These are phyloP conservation scores for Parapristionchus giblindavisi DNA, from an alignment of 2,888 invertebrate genomes.

Conservation along the genomic window DNA sequence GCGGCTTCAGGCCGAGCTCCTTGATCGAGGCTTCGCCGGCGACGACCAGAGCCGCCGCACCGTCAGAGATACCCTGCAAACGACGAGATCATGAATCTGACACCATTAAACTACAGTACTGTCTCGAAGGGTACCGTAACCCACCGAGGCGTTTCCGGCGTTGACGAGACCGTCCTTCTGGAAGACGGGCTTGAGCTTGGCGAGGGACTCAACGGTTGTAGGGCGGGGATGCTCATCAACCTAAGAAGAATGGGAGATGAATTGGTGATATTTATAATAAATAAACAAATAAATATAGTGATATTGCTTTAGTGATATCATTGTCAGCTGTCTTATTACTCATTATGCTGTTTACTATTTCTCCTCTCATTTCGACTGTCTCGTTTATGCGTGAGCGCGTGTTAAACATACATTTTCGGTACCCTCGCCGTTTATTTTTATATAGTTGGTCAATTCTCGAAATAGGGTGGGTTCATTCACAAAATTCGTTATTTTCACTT, in stretches of 20 bases:
- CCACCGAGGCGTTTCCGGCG: slow-evolving; percentile 67
- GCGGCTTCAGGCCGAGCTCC: slow-evolving; percentile 82
- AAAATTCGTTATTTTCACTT: no score
- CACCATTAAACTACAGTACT: neutral
- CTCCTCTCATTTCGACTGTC: slow-evolving; percentile 75
- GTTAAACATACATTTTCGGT: no score
- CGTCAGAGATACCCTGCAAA: slow-evolving; percentile 87
- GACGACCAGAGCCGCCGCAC: slow-evolving; percentile 90
- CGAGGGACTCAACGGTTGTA: slow-evolving; percentile 84
- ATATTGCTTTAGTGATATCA: no score
- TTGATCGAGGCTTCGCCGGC: slow-evolving; percentile 90
- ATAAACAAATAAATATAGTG: no score
- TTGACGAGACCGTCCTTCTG: slow-evolving; percentile 67
- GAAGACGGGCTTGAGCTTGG: slow-evolving; percentile 78
- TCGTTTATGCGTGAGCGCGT: no score
- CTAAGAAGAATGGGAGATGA: slow-evolving; percentile 19
- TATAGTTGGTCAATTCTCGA: no score
- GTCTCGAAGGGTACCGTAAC: neutral
- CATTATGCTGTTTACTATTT: no score
- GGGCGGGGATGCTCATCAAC: slow-evolving; percentile 91
- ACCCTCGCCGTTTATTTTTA: no score
- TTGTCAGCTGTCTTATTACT: no score
- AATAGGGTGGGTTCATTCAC: no score
- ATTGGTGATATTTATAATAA: no score
- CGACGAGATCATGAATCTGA: neutral